phyloP scores from a whole-genome alignment of 1,140 invertebrate species.

The Papilio aristodemus region DNA sequence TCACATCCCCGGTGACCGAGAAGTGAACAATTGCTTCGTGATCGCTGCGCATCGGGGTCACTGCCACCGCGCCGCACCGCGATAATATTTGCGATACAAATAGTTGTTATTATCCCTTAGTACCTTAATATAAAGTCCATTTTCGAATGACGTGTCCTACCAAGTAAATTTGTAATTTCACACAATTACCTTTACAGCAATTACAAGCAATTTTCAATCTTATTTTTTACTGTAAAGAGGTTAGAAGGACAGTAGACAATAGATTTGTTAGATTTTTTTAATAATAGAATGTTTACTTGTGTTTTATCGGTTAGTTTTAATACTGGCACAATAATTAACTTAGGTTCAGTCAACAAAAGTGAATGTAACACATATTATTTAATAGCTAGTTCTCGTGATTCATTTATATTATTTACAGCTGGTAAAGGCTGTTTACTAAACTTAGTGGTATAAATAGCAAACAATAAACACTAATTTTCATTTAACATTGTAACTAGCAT shows the following conservation, averaged over 20 bases:
- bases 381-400: slow-evolving; percentile 3
- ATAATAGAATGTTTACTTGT: slow-evolving; percentile 28
- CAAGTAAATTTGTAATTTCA: not conserved
- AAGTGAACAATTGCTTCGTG: slow-evolving; percentile 32
- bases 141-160: not conserved
- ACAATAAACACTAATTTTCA: too few species aligned
- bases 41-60: slow-evolving; percentile 33
- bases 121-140: not conserved
- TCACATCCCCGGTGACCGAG: slow-evolving; percentile 27
- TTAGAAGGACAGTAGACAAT: slow-evolving; percentile 8
- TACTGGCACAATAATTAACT: slow-evolving; percentile 10
- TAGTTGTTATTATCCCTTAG: slow-evolving; percentile 3
- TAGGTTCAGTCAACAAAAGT: slow-evolving; percentile 17
- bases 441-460: not conserved
- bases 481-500: too few species aligned
- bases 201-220: slow-evolving; percentile 29
- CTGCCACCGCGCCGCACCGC: not conserved
- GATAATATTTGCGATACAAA: not conserved
- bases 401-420: not conserved
- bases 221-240: not conserved
- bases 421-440: not conserved
- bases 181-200: not conserved
- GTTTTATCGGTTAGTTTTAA: slow-evolving; percentile 14
- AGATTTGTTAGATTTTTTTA: not conserved
- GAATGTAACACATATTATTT: slow-evolving; percentile 13